Percentiles rank a stretch among this genome's conserved stretches.
phyloP scores from a whole-genome alignment of 2,888 invertebrate genomes.

The Drosophila yooni region DNA sequence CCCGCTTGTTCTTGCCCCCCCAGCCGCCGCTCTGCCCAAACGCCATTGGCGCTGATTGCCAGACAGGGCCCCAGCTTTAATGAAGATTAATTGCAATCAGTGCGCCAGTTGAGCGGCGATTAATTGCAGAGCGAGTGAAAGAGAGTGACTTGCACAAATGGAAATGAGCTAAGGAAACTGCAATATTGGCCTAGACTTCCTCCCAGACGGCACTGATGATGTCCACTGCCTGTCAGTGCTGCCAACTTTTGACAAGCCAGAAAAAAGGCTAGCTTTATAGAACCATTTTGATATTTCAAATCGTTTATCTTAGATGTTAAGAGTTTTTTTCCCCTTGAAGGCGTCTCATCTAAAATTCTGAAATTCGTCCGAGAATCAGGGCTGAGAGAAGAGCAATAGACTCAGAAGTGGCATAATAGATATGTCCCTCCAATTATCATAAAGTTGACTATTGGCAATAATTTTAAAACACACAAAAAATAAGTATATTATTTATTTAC shows the following conservation, averaged over 20 bases:
- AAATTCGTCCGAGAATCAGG: background rate
- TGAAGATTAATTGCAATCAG: conserved; percentile 85
- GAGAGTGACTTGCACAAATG: conserved; percentile 51
- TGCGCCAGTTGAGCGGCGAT: conserved; percentile 82
- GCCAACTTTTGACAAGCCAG: conserved; percentile 1
- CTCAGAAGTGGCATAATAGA: background rate
- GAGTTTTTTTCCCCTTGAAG: background rate
- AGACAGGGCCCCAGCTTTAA: conserved; percentile 69
- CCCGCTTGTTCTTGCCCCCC: background rate
- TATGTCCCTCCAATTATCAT: background rate
- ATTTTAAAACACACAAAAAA: too few species aligned
- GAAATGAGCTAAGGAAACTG: conserved; percentile 66
- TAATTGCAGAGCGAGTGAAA: conserved; percentile 69
- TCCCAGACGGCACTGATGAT: conserved; percentile 37
- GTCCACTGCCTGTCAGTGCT: conserved; percentile 9
- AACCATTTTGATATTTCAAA: background rate
- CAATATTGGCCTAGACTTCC: conserved; percentile 63
- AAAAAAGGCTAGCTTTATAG: background rate
- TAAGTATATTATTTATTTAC: background rate
- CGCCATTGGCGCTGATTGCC: conserved; percentile 30
- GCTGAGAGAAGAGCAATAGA: background rate
- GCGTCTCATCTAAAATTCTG: background rate
- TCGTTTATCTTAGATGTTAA: background rate
- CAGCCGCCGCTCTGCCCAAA: background rate
- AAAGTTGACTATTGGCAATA: too few species aligned